Base-by-base conservation (phyloP, 2,888 invertebrate species). In the Ophonus ardosiacus region DNA sequence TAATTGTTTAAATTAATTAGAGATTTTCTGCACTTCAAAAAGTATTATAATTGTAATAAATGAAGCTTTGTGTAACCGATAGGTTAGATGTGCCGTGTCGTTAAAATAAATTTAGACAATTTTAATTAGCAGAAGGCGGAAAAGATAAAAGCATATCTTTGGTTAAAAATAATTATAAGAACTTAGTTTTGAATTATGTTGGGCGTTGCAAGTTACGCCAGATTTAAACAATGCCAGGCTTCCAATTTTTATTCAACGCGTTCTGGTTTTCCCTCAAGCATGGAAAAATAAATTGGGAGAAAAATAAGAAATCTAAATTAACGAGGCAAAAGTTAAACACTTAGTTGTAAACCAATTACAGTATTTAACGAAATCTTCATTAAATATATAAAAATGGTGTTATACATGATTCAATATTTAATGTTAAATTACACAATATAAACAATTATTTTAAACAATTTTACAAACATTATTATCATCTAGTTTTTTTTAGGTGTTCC, bases 81-180 rank as follows among this genome's bases (percentile, higher is more conserved):
- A 65, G 7, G 15, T 71, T 71, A 71, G 71, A 71, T 71, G 40
- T 43, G 43, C 40, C 43, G 10, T 71, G 40, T 17, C 40, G 71
- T 71, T 71, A 43, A 21, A 71, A 71, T 71, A 71, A 71, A 71
- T 71, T 43, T 31, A 31, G 31, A 31, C 31, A 31, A 31, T 31
- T 43, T 71, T 71, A 71, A 71, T 71, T 71, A 71, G 43, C 40
- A 71, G 43, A 71, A 65, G 43, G 43, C 71, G 71, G 71, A 71
- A 71, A 71, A 71, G 71, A 71, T 71, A 17, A 71, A 71, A 71
- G 71, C 71, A 71, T 40, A 71, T 71, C 40, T 71, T 71, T 71
- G 71, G 71, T 71, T 71, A 71, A 65, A 31, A 65, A 65, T 65
- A 65, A 65, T 65, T 65, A 65, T 4, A 65, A 15, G 38, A 24